Evolutionary conservation across 2,797 vertebrate species (phyloP).

Genomic region (Cryptoprocta ferox): DNA sequence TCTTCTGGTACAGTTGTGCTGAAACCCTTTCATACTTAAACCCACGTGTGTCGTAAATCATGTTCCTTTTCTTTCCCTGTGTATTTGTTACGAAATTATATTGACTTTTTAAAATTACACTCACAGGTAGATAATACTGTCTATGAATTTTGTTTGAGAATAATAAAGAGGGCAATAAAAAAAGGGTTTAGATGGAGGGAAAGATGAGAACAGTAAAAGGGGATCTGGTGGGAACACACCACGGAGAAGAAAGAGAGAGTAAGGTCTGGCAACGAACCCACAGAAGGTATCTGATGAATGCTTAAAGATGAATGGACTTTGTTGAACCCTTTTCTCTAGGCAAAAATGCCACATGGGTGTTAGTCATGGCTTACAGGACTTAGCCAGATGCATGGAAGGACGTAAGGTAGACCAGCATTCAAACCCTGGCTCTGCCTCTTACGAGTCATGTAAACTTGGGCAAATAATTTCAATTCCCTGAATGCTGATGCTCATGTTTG

Average conservation of each 20-base stretch:
- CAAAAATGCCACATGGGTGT: neutral
- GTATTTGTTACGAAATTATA: constrained; percentile 25
- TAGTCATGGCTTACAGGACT: neutral
- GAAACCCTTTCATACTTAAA: constrained; percentile 24
- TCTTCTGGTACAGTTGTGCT: neutral
- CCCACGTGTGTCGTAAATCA: neutral
- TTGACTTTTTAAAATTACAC: neutral
- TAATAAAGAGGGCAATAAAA: constrained; percentile 15
- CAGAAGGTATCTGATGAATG: neutral
- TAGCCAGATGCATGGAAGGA: neutral
- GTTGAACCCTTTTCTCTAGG: neutral
- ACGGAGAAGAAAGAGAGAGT: neutral
- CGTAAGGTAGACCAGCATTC: neutral
- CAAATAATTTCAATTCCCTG: constrained; percentile 8
- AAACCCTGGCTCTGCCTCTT: neutral
- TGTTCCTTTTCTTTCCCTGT: neutral
- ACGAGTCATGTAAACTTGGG: neutral
- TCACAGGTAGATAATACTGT: neutral
- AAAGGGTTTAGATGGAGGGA: neutral
- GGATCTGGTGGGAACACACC: neutral
- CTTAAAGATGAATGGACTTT: neutral
- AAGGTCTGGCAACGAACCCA: neutral
- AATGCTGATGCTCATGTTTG: neutral
- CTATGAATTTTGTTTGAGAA: constrained; percentile 51
- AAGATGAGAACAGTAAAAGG: neutral